These are phyloP conservation scores for Cydia amplana DNA, from an alignment of 1,140 invertebrate genomes.

Conservation along the genomic window DNA sequence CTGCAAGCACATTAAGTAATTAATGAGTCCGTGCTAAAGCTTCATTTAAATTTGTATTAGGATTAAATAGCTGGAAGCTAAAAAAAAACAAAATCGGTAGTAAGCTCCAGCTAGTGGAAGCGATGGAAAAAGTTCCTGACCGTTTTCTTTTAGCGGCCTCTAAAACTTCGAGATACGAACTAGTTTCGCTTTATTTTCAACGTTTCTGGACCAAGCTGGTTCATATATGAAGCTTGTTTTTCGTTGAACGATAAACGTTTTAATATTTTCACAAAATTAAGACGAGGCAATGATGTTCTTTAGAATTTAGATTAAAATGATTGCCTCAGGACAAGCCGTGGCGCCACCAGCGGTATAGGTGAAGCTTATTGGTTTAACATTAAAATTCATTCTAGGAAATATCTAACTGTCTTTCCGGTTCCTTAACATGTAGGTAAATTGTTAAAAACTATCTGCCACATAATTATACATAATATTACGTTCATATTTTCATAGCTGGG, in stretches of 20 bases:
- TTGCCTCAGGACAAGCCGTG: too few relatives aligned
- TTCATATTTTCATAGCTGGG: too few relatives aligned
- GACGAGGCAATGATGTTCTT: too few relatives aligned
- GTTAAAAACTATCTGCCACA: too few relatives aligned
- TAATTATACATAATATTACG: too few relatives aligned
- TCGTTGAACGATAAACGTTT: not conserved
- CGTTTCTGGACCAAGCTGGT: constrained; percentile 11
- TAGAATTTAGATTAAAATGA: too few relatives aligned
- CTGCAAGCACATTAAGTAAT: constrained; percentile 17
- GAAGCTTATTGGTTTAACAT: too few relatives aligned
- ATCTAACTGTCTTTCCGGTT: too few relatives aligned
- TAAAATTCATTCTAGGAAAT: too few relatives aligned
- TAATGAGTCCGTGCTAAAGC: constrained; percentile 9
- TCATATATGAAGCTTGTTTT: not conserved
- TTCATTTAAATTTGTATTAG: constrained; percentile 7
- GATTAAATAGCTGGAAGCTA: constrained; percentile 2
- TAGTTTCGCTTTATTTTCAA: constrained; percentile 9
- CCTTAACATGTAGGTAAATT: too few relatives aligned
- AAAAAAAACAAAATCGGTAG: constrained; percentile 6
- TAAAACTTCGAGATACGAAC: constrained; percentile 9
- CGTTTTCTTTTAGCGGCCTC: constrained; percentile 21
- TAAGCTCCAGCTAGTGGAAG: constrained; percentile 2
- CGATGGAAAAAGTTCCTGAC: constrained; percentile 19
- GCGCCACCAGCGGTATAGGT: too few relatives aligned
- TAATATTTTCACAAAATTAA: too few relatives aligned